phyloP scores from a whole-genome alignment of 2,888 invertebrate species.

The Lamellibrachia satsuma region DNA sequence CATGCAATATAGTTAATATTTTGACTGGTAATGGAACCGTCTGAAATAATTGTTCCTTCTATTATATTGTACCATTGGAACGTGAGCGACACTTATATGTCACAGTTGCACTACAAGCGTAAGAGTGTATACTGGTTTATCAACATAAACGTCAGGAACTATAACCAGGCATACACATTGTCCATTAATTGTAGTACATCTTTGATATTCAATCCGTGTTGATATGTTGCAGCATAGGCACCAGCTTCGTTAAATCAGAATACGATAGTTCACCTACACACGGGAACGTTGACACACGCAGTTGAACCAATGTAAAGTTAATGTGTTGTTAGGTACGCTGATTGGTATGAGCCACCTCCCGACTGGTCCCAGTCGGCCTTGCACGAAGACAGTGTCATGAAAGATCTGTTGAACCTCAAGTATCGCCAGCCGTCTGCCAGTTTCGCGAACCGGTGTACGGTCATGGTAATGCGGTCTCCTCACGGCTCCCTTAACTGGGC shows the following conservation, averaged over 20 bases:
- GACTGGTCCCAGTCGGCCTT: slow-evolving; percentile 36
- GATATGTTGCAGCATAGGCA: neutral
- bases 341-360: slow-evolving; percentile 36
- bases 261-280: neutral
- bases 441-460: slow-evolving; percentile 39
- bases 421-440: slow-evolving; percentile 38
- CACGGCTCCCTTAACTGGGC: slow-evolving; percentile 39
- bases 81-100: too few relatives aligned
- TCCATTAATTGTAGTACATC: neutral
- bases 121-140: neutral
- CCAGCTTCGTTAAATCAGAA: neutral
- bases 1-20: too few relatives aligned
- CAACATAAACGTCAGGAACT: neutral
- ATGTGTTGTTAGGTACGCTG: slow-evolving; percentile 35
- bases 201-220: neutral
- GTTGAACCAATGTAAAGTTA: neutral
- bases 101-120: too few relatives aligned
- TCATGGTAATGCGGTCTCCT: slow-evolving; percentile 37
- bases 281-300: neutral
- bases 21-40: too few relatives aligned
- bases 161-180: neutral
- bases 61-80: neutral
- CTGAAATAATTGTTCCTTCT: too few relatives aligned
- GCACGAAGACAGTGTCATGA: slow-evolving; percentile 26
- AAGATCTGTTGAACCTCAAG: slow-evolving; percentile 31